These are phyloP conservation scores for Pachydiplax longipennis DNA, from an alignment of 2,888 invertebrate genomes.

Conservation along the genomic window DNA sequence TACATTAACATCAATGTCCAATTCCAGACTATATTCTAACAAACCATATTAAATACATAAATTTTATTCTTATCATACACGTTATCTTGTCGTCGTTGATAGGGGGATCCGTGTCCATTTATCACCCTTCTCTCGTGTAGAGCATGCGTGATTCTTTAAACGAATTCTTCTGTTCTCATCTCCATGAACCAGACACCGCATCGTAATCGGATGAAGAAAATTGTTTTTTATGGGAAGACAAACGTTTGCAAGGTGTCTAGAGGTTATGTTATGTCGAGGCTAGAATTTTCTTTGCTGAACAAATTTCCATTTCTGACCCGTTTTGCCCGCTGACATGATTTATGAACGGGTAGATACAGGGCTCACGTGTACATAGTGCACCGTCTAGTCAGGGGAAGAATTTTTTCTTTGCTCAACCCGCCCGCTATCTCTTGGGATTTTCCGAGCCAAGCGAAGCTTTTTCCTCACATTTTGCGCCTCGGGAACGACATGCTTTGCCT, in stretches of 20 bases:
- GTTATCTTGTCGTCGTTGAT: too few relatives aligned
- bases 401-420: neutral
- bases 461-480: neutral
- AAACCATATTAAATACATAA: too few relatives aligned
- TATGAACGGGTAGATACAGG: constrained; percentile 4
- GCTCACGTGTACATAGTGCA: neutral
- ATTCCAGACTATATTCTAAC: too few relatives aligned
- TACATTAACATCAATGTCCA: too few relatives aligned
- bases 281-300: constrained; percentile 5
- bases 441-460: neutral
- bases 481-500: neutral
- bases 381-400: neutral
- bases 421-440: neutral
- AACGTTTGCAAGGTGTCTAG: neutral
- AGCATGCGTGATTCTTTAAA: too few relatives aligned
- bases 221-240: neutral
- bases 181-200: too few relatives aligned
- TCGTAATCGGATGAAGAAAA: neutral
- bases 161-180: too few relatives aligned
- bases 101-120: too few relatives aligned
- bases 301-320: neutral
- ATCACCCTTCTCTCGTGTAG: too few relatives aligned
- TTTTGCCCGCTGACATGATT: neutral
- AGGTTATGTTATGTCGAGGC: neutral
- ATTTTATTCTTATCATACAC: too few relatives aligned